phyloP scores from a whole-genome alignment of 2,888 invertebrate species.

The Argyra leucocephala region DNA sequence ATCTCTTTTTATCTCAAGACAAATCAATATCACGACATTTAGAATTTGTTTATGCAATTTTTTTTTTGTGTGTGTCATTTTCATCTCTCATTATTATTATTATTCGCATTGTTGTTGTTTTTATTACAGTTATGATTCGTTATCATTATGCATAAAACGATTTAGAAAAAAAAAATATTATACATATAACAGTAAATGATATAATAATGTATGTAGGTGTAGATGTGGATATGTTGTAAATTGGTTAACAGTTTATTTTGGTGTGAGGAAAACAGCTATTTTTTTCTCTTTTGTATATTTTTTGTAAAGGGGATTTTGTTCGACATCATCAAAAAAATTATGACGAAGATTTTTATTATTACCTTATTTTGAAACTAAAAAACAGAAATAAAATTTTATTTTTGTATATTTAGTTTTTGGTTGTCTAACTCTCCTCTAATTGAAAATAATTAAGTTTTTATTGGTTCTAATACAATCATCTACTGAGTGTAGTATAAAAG shows the following conservation, averaged over 20 bases:
- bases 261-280: background rate
- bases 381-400: no score
- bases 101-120: background rate
- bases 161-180: background rate
- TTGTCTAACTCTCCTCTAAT: no score
- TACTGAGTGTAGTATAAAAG: no score
- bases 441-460: no score
- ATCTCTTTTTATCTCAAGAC: no score
- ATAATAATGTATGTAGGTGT: no score
- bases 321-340: background rate
- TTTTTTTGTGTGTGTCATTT: background rate
- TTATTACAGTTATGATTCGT: background rate
- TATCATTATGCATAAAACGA: background rate
- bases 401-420: no score
- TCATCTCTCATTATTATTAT: background rate
- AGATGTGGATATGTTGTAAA: background rate
- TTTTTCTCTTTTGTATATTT: background rate
- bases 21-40: background rate
- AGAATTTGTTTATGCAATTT: background rate
- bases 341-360: no score
- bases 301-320: background rate
- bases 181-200: background rate
- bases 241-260: background rate
- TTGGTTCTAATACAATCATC: no score
- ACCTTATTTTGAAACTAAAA: no score